Evolutionary conservation across 2,113 vertebrate species (phyloP).

Genomic region (Chaenocephalus aceratus): DNA sequence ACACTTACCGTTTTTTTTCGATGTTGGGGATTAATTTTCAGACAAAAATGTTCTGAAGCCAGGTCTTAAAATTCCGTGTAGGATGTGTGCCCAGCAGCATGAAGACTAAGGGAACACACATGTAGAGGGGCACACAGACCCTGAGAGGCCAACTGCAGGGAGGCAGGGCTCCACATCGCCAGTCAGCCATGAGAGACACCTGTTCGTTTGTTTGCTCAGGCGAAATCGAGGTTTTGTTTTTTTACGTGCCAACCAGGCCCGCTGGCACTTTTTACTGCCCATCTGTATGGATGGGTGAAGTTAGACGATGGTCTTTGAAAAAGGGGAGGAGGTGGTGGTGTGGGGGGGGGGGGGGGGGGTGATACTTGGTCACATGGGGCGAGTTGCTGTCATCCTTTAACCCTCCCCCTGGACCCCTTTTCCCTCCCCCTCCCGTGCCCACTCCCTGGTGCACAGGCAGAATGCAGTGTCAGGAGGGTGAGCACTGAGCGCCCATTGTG

Average conservation of each 20-base stretch:
- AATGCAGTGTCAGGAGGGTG: conserved; percentile 87
- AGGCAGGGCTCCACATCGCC: conserved; percentile 57
- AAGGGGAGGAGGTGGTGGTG: not conserved
- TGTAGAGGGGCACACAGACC: conserved; percentile 55
- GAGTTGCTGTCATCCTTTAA: conserved; percentile 79
- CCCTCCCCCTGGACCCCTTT: conserved; percentile 57
- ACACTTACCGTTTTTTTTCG: conserved; percentile 35
- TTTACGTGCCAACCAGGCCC: conserved; percentile 64
- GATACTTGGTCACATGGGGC: conserved; percentile 82
- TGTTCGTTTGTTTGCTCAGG: conserved; percentile 78
- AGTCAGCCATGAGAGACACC: conserved; percentile 76
- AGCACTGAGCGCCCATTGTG: conserved; percentile 87
- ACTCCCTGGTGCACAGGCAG: conserved; percentile 83
- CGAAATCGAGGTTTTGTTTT: conserved; percentile 63
- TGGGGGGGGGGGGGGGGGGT: conserved; percentile 19
- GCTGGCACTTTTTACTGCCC: conserved; percentile 78
- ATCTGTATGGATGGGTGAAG: conserved; percentile 73
- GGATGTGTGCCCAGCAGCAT: conserved; percentile 64
- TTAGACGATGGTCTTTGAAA: conserved; percentile 58
- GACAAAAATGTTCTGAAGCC: conserved; percentile 62
- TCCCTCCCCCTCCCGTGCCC: conserved; percentile 69
- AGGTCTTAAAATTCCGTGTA: conserved; percentile 79
- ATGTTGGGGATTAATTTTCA: conserved; percentile 70
- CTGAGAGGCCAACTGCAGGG: conserved; percentile 39
- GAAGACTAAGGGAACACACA: conserved; percentile 72